Base-by-base conservation (phyloP, 2,797 vertebrate genomes). In the Acrossocheilus wenchowensis region DNA sequence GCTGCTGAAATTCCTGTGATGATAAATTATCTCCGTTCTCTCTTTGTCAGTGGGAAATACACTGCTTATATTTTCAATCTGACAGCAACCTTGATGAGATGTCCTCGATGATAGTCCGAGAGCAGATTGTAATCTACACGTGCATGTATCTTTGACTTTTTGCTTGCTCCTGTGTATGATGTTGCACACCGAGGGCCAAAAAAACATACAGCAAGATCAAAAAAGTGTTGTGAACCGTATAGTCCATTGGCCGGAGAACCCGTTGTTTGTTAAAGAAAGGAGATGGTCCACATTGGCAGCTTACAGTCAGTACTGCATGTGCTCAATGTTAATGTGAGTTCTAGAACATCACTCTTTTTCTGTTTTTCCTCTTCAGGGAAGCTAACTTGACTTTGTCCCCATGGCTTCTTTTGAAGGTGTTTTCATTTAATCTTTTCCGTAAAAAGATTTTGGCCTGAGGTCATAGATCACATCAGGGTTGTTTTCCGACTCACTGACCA, bases 401-500 rank as follows among this genome's bases (percentile, higher is more conserved):
- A 82, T 90, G 93, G 92, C 93, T 94, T 88, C 93, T 94, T 95
- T 95, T 95, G 94, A 95, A 95, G 94, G 95, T 94, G 93, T 94
- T 95, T 96, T 94, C 95, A 95, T 95, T 96, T 96, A 95, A 96
- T 96, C 93, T 95, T 96, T 95, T 95, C 93, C n/a, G 73, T 85
- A 85, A 83, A 94, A 95, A 93, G 95, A 95, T 93, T 93, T 90
- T 90, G 87, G 94, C 92, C 89, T 84, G 90, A 94, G 95, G 95
- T 96, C 95, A 95, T 94, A 95, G 95, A 96, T 96, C 96, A 94
- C 95, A 97, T 96, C 95, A 95, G 94, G 94, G 95, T 94, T 95
- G 95, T 96, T 96, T 97, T 97, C 96, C 95, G 94, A 96, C 95
- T 96, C 95, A 96, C 94, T 96, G 95, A 96, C 96, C 96, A 95